phyloP scores from a whole-genome alignment of 2,888 invertebrate genomes.

The Limnephilus auricula region DNA sequence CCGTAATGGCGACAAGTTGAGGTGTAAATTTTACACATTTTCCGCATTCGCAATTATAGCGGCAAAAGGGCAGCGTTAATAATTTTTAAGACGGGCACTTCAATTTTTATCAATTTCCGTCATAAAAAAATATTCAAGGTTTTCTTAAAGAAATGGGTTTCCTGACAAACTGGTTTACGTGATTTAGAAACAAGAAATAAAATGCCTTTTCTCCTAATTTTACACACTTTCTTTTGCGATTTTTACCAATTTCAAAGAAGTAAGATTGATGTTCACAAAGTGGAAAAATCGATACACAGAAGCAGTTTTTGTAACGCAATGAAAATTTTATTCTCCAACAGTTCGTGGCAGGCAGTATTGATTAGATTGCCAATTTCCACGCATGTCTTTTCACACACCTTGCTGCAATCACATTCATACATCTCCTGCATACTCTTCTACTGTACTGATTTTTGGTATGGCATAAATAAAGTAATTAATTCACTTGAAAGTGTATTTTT shows the following conservation, averaged over 20 bases:
- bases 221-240: background rate
- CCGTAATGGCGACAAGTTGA: constrained; percentile 28
- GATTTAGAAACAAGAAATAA: background rate
- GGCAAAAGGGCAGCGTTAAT: background rate
- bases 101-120: background rate
- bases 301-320: background rate
- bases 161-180: background rate
- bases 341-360: background rate
- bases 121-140: background rate
- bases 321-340: background rate
- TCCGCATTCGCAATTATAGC: background rate
- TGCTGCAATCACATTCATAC: background rate
- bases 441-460: background rate
- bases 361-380: background rate
- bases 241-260: background rate
- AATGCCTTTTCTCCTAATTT: background rate
- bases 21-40: constrained; percentile 23
- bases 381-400: background rate
- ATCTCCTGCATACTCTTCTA: background rate
- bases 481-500: too few species aligned
- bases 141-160: background rate
- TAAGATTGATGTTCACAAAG: background rate
- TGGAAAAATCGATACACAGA: background rate
- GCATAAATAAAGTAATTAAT: background rate
- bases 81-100: background rate